Base-by-base conservation (phyloP, 2,113 vertebrate genomes). In the Lamprologus ornatipinnis region DNA sequence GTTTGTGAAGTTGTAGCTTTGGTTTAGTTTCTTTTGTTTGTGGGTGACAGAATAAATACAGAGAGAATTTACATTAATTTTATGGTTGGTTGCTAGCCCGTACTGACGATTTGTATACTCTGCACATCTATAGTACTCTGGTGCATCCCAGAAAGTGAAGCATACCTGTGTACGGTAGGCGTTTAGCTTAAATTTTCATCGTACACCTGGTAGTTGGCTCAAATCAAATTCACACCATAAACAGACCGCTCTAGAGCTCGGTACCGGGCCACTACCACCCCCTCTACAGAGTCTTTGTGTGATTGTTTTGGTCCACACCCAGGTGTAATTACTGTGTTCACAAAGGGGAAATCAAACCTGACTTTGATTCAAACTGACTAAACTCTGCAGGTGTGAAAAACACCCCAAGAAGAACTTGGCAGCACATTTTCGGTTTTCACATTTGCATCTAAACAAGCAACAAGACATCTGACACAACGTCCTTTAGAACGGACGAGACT, bases 171-270 rank as follows among this genome's bases (percentile, higher is more conserved):
- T 65, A 37, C 4, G 19, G 33, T 65, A 65, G 17, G 6, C 4
- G 10, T 13, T 65, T 65, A n/a, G 33, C 60, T 58, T 15, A 9
- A 15, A 58, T 17, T 58, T 58, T 17, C 8, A 58, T 8, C 57
- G n/a, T 65, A 37, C 10, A 65, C 60, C 60, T 65, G 33, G 33
- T 37, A 65, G 60, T 65, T 65, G 60, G 60, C 60, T 65, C 33
- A 65, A 65, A 65, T 65, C 17, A 37, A n/a, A 65, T 65, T 37
- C 60, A 65, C 33, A 65, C 60, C 60, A 65, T 65, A 65, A 37
- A 37, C 2, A 65, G 9, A 68, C 19, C 0, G 19, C 60, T 68
- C 63, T 21, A 40, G 33, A 40, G 19, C 1, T 68, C 3, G 3
- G 63, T 37, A 40, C 33, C 4, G 1, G 33, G 35, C 19, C 63